Evolutionary conservation across 1,140 invertebrate species (phyloP).

Genomic region (Drosophila sp.): DNA sequence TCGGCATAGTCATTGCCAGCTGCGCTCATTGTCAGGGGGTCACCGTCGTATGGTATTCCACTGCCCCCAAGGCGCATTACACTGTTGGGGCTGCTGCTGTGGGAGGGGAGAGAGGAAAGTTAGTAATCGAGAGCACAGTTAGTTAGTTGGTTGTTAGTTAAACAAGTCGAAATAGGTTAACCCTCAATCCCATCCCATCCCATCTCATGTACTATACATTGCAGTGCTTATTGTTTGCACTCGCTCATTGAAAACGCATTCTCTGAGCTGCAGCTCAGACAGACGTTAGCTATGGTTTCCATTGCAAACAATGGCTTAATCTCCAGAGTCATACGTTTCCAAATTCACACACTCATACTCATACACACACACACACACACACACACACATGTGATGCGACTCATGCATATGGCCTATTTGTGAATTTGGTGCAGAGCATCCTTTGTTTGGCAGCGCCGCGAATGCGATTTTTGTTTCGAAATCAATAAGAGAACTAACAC

Average conservation of each 20-base stretch:
- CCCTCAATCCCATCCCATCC: neutral
- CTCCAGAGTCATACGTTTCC: slow-evolving; percentile 77
- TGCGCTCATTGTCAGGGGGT: slow-evolving; percentile 85
- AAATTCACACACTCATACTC: slow-evolving; percentile 26
- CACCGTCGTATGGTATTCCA: slow-evolving; percentile 84
- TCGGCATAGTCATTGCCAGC: slow-evolving; percentile 85
- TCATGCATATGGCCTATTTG: slow-evolving; percentile 32
- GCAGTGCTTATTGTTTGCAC: slow-evolving; percentile 29
- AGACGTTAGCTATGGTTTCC: slow-evolving; percentile 56
- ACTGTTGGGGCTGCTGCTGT: slow-evolving; percentile 70
- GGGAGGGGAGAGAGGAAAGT: neutral
- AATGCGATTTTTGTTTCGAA: slow-evolving; percentile 54
- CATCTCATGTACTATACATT: neutral
- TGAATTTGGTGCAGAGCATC: slow-evolving; percentile 3
- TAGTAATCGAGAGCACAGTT: too few relatives aligned
- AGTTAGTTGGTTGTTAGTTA: slow-evolving; percentile 32
- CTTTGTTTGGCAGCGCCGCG: slow-evolving; percentile 36
- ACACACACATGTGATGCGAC: slow-evolving; percentile 35
- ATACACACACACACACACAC: slow-evolving; percentile 28
- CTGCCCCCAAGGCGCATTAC: slow-evolving; percentile 85
- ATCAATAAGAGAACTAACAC: slow-evolving; percentile 74
- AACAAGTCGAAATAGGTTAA: slow-evolving; percentile 33
- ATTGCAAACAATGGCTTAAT: slow-evolving; percentile 81
- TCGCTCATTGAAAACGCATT: slow-evolving; percentile 54
- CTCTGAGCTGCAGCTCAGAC: slow-evolving; percentile 73